Conservation (phyloP, 2,888 invertebrate genomes). For the Rotaria magnacalcarata region DNA sequence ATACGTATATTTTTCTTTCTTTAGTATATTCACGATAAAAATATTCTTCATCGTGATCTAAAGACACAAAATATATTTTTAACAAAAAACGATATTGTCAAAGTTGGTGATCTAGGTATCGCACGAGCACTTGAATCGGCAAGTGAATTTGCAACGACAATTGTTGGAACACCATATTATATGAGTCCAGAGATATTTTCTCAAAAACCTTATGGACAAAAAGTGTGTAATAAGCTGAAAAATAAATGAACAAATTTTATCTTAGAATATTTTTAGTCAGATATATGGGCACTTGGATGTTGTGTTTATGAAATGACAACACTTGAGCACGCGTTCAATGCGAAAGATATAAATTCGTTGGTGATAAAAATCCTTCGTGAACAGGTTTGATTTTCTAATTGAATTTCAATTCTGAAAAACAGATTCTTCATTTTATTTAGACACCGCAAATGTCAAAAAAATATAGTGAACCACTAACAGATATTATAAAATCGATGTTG, state of each 20-base stretch:
- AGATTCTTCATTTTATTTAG: slow-evolving; percentile 49
- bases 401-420: not conserved
- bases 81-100: slow-evolving; percentile 60
- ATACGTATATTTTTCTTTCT: slow-evolving; percentile 47
- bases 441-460: slow-evolving; percentile 59
- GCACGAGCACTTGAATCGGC: slow-evolving; percentile 59
- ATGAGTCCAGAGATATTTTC: slow-evolving; percentile 61
- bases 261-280: slow-evolving; percentile 54
- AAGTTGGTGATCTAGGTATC: slow-evolving; percentile 61
- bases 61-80: slow-evolving; percentile 62
- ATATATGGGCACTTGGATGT: slow-evolving; percentile 61
- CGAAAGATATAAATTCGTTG: slow-evolving; percentile 60
- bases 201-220: slow-evolving; percentile 61
- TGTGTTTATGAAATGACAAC: slow-evolving; percentile 61
- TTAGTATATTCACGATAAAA: slow-evolving; percentile 61
- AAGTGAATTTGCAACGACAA: slow-evolving; percentile 60
- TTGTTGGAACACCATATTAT: slow-evolving; percentile 61
- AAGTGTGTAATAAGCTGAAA: slow-evolving; percentile 51
- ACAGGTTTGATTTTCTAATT: slow-evolving; percentile 51
- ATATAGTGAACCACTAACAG: slow-evolving; percentile 56
- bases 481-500: slow-evolving; percentile 58
- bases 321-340: slow-evolving; percentile 61
- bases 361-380: slow-evolving; percentile 60
- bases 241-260: not conserved
- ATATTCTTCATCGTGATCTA: slow-evolving; percentile 60